A percentile compares a stretch with the other conserved stretches of the same genome.
phyloP scores from a whole-genome alignment of 2,113 vertebrate genomes.

The Delphinapterus leucas region DNA sequence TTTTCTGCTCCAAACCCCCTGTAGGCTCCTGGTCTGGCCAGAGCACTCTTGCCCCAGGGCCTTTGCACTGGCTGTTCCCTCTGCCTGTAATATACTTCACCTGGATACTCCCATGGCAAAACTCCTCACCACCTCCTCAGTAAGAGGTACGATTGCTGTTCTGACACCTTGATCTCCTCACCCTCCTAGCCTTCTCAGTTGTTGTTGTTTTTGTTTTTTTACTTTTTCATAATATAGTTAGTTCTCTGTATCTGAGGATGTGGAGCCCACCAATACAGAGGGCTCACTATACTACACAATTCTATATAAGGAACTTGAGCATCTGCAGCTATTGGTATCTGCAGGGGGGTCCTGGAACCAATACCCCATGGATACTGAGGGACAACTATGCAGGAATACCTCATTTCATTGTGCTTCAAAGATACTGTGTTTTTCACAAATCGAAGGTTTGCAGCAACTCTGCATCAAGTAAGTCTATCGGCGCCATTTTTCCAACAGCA shows the following conservation, averaged over 20 bases:
- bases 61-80: not conserved
- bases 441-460: not conserved
- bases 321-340: not conserved
- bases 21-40: not conserved
- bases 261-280: not conserved
- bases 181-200: not conserved
- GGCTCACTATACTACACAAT: not conserved
- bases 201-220: not conserved
- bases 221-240: not conserved
- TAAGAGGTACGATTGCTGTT: not conserved
- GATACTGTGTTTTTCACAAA: not conserved
- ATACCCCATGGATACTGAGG: not conserved
- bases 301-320: not conserved
- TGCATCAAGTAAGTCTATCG: accelerated
- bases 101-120: not conserved
- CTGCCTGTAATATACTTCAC: not conserved
- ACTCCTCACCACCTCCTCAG: not conserved
- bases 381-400: not conserved
- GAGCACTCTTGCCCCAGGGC: not conserved
- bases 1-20: not conserved
- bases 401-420: not conserved
- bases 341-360: not conserved
- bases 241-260: not conserved
- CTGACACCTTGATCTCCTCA: not conserved
- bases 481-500: not conserved